Evolutionary conservation across 2,113 vertebrate genomes (phyloP), one percentile per base, ranked within the genome.

Genomic region (Hippocampus barbouri): DNA sequence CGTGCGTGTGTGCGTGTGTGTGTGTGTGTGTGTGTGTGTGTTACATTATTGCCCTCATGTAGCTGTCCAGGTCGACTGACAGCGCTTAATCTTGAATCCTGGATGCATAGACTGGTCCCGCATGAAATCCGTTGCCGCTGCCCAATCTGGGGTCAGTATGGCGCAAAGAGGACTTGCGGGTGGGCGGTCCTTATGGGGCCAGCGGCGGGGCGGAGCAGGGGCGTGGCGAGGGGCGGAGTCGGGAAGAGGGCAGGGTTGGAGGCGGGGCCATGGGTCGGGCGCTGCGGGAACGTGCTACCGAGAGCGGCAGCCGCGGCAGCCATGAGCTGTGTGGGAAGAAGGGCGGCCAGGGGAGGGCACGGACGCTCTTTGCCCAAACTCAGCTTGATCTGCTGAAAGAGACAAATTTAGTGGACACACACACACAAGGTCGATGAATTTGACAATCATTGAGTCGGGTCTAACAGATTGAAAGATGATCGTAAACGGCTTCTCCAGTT

Each of bases 181-280:
- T 98, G 97, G 85, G 95, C 85, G 89, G 95, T 98, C 93, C 97
- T 93, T 91, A 99, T 92, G 77, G 97, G 97, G 78, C 97, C 97
- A 0, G 96, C 97, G 70, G 96, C 95, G 18, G 96, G 95, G 82
- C 95, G 92, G 60, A 99, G 95, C 79, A 99, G 92, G 1, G 96
- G 93, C 3, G 95, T 90, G 27, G 94, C 91, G 72, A 97, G 94
- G 49, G 93, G 90, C 34, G 95, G 94, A 65, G 96, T 93, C 86
- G 96, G 96, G 92, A 99, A 98, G 74, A 99, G 93, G 25, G 93
- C 88, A 0, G 93, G 92, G 12, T 92, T 93, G 15, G 93, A 82
- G 79, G 89, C 88, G n/a, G 93, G 94, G 73, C 92, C 91, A 5
- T 21, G 53, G 16, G 56, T 15, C 27, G 93, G 90, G 76, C 95